A percentile compares a stretch with the other conserved stretches of the same genome.
These are phyloP conservation scores for Nebria brevicollis DNA, from an alignment of 2,888 invertebrate species.

Conservation along the genomic window DNA sequence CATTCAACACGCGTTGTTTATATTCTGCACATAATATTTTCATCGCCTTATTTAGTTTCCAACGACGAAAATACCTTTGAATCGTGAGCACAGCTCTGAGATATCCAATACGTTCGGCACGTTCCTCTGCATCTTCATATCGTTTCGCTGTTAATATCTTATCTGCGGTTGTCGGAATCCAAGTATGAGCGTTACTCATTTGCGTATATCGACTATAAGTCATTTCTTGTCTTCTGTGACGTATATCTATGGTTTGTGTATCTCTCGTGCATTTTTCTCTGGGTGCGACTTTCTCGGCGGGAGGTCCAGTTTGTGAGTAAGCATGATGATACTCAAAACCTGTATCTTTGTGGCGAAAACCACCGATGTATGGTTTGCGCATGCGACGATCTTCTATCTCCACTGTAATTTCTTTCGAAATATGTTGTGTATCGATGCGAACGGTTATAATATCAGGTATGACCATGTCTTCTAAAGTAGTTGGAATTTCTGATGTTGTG, in stretches of 20 bases:
- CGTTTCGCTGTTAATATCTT: conserved; percentile 69
- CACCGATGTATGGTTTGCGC: conserved; percentile 82
- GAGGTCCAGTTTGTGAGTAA: conserved; percentile 81
- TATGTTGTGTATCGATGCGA: conserved; percentile 62
- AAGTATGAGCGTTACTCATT: conserved; percentile 68
- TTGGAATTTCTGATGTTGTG: conserved; percentile 51
- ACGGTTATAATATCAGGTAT: conserved; percentile 69
- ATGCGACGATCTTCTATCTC: conserved; percentile 70
- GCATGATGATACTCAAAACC: conserved; percentile 83
- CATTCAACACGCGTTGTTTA: conserved; percentile 65
- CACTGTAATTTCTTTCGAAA: conserved; percentile 65
- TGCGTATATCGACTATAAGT: conserved; percentile 70
- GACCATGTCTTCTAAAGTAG: conserved; percentile 51
- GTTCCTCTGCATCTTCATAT: conserved; percentile 75
- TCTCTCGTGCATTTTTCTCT: conserved; percentile 69
- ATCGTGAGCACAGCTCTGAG: conserved; percentile 65
- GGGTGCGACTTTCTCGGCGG: conserved; percentile 65
- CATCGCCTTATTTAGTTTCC: conserved; percentile 67
- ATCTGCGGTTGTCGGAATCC: conserved; percentile 73
- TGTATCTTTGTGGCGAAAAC: conserved; percentile 78
- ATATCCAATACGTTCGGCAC: conserved; percentile 66
- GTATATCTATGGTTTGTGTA: conserved; percentile 71
- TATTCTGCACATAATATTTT: conserved; percentile 65
- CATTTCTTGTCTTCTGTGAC: conserved; percentile 68
- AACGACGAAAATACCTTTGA: conserved; percentile 72